Conservation (phyloP, 2,888 invertebrate species). For the Chymomyza amoena region DNA sequence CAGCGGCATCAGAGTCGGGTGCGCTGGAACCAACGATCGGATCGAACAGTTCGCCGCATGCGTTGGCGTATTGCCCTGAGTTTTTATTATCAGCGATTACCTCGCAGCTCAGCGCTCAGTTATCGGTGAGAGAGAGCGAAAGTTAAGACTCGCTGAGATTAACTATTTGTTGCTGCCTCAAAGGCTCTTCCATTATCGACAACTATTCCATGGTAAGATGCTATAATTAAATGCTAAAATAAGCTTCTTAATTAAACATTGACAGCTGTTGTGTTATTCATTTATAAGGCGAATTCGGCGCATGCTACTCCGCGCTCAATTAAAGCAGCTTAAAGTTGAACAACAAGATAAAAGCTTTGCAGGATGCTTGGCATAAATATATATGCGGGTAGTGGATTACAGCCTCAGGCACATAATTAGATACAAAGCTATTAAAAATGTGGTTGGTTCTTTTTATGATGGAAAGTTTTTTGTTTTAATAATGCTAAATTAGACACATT, state of each 20-base stretch:
- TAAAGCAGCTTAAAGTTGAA: too few relatives aligned
- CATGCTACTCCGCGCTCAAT: not conserved
- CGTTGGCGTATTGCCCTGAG: slow-evolving; percentile 25
- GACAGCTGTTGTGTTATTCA: not conserved
- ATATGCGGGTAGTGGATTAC: not conserved
- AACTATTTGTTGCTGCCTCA: not conserved
- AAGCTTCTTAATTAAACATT: too few relatives aligned
- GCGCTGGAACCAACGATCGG: slow-evolving; percentile 19
- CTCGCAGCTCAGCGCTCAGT: slow-evolving; percentile 18
- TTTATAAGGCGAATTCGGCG: not conserved
- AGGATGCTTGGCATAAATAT: not conserved
- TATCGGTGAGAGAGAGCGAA: not conserved
- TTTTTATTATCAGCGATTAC: slow-evolving; percentile 39
- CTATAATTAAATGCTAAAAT: too few relatives aligned
- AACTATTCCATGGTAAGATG: too few relatives aligned
- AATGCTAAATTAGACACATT: too few relatives aligned
- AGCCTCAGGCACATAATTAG: not conserved
- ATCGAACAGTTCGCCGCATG: not conserved
- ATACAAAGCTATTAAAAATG: not conserved
- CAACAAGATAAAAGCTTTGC: not conserved
- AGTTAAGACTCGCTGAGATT: not conserved
- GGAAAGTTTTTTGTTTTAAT: too few relatives aligned
- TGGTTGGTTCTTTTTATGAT: too few relatives aligned
- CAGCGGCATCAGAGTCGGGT: slow-evolving; percentile 22
- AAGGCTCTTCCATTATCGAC: not conserved